These are phyloP conservation scores for Abrostola tripartita DNA, from an alignment of 2,888 invertebrate genomes.

Conservation along the genomic window DNA sequence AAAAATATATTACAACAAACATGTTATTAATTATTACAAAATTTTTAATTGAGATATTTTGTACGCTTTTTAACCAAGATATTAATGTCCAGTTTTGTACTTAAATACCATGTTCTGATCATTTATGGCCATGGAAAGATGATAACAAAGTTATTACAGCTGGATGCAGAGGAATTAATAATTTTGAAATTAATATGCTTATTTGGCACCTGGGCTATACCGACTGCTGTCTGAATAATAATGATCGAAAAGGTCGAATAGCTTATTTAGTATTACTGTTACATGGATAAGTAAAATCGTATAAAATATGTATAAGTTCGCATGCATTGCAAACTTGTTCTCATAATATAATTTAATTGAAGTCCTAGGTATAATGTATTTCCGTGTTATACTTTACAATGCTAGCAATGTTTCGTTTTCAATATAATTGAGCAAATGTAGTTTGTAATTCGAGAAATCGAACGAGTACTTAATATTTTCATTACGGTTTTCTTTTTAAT, in stretches of 20 bases:
- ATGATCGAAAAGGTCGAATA: conserved; percentile 17
- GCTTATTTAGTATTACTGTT: conserved; percentile 34
- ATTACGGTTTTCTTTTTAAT: not conserved
- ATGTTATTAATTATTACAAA: too few species aligned
- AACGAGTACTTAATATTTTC: not conserved
- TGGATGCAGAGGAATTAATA: conserved; percentile 1
- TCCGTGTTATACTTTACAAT: too few species aligned
- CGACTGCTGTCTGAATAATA: not conserved
- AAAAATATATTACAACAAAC: too few species aligned
- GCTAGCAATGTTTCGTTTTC: not conserved
- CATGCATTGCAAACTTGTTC: not conserved
- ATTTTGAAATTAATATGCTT: not conserved
- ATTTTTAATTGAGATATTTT: too few species aligned
- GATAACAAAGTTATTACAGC: conserved; percentile 8
- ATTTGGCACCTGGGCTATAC: conserved; percentile 7
- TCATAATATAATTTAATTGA: not conserved
- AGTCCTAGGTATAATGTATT: not conserved
- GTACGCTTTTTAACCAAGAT: too few species aligned
- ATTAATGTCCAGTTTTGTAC: not conserved
- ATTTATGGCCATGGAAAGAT: not conserved
- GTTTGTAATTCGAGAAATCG: not conserved
- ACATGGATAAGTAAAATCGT: conserved; percentile 28
- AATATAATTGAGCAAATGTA: not conserved
- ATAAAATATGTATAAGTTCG: conserved; percentile 1
- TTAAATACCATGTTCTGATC: not conserved